Evolutionary conservation across 53 echinoderm and acorn worm species (phyloP), one percentile per base, ranked within the genome.

Genomic region (Zoroaster sp.): DNA sequence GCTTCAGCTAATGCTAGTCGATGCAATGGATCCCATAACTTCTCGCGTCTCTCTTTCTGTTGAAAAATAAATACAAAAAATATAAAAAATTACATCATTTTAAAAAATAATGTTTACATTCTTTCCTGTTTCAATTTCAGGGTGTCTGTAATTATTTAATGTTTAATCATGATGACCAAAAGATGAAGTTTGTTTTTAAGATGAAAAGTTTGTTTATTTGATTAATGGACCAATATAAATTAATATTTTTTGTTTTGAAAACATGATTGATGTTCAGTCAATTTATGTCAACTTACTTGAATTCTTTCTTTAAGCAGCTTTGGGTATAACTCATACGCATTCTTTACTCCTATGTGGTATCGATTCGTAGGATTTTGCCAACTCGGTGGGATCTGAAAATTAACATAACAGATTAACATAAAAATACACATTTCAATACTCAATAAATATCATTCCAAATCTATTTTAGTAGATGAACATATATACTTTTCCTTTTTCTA

Each of bases 31-130:
- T 98, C 98, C 98, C 98, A 98, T 7, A 85, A 38, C 78, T 98
- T 98, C 86, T 98, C 95, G 34, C 90, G 71, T 43, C 98, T 72
- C 89, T 96, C 98, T 90, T 94, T 98, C 98, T 98, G 86, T 32
- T 73, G 40, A 66, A 37, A 44, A 73, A 14, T 55, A 79, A 14
- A 21, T 28, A 42, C 34, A 67, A 81, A n/a, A n/a, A n/a, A n/a
- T n/a, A n/a, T n/a, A n/a, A n/a, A n/a, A n/a, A n/a, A n/a, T n/a
- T n/a, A n/a, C n/a, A n/a, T n/a, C n/a, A n/a, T n/a, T n/a, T n/a
- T n/a, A n/a, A n/a, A n/a, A n/a, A n/a, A n/a, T n/a, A n/a, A n/a
- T n/a, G n/a, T n/a, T n/a, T n/a, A n/a, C n/a, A n/a, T n/a, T n/a
- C n/a, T n/a, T n/a, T n/a, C n/a, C n/a, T n/a, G n/a, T n/a, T n/a